Evolutionary conservation across 1,140 invertebrate species (phyloP).

Genomic region (Hyphantria cunea): DNA sequence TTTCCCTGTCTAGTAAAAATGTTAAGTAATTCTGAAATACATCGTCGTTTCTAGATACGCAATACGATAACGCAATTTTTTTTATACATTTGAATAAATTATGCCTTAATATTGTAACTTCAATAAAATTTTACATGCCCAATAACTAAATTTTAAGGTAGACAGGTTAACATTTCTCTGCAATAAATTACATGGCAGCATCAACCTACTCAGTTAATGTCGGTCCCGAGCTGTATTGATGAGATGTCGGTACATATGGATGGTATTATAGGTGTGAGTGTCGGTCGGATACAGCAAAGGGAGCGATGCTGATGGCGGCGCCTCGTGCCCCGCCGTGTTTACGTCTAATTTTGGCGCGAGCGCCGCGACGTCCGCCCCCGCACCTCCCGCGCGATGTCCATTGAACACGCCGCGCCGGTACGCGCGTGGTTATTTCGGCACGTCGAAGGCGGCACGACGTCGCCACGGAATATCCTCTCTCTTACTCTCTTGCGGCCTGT

Average conservation of each 20-base stretch:
- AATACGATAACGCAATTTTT: no score
- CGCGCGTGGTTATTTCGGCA: constrained; percentile 74
- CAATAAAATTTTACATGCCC: no score
- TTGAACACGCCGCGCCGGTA: constrained; percentile 64
- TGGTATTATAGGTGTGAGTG: constrained; percentile 24
- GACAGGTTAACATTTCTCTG: no score
- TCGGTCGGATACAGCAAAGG: constrained; percentile 31
- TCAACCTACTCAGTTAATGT: no score
- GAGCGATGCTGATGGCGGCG: constrained; percentile 54
- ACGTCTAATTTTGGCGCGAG: constrained; percentile 80
- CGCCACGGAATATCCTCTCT: constrained; percentile 47
- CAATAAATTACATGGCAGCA: no score
- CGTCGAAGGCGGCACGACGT: constrained; percentile 50
- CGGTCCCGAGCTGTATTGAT: no score
- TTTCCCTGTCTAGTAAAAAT: no score
- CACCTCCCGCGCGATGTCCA: constrained; percentile 58
- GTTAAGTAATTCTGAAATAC: no score
- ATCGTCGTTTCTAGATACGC: no score
- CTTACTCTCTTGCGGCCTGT: constrained; percentile 24
- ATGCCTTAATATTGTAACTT: no score
- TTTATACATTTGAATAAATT: no score
- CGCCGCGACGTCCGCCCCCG: constrained; percentile 65
- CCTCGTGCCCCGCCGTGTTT: constrained; percentile 73
- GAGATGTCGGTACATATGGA: background rate
- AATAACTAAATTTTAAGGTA: no score